phyloP scores from a whole-genome alignment of 1,140 invertebrate species.

The Geopemphigus sp. region DNA sequence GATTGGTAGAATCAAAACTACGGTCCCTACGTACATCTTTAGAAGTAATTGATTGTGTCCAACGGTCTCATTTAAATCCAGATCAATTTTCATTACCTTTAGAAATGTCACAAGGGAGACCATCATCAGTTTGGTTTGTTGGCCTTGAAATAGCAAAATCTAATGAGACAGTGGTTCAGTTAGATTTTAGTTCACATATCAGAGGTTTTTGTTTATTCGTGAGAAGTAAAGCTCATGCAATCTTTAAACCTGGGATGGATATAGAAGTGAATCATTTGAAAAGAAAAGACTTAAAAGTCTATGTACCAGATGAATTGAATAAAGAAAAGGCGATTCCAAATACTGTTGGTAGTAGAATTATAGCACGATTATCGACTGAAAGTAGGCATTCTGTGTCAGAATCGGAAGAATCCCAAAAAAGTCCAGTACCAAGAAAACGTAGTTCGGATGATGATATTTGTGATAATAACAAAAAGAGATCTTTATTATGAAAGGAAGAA shows the following conservation, averaged over 20 bases:
- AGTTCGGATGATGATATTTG: no score
- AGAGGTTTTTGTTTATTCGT: constrained; percentile 34
- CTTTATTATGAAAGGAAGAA: not conserved
- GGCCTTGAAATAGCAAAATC: constrained; percentile 87
- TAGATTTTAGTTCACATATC: constrained; percentile 31
- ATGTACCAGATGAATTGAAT: constrained; percentile 36
- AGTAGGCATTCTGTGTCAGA: no score
- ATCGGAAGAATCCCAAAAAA: no score
- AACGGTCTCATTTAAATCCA: constrained; percentile 92
- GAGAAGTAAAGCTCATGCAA: constrained; percentile 35
- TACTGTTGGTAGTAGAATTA: constrained; percentile 43
- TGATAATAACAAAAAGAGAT: constrained; percentile 7
- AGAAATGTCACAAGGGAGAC: constrained; percentile 57
- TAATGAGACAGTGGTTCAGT: constrained; percentile 62
- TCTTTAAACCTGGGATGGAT: constrained; percentile 35
- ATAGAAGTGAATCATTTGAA: constrained; percentile 44
- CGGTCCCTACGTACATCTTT: constrained; percentile 85
- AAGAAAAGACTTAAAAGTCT: constrained; percentile 38
- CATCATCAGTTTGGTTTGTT: constrained; percentile 90
- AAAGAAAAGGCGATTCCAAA: constrained; percentile 40
- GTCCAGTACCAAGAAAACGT: no score
- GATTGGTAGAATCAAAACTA: constrained; percentile 95
- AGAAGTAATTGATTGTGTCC: constrained; percentile 88
- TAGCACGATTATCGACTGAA: no score
- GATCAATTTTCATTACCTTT: constrained; percentile 66